Percentiles rank a stretch among this genome's conserved stretches.
Conservation (phyloP, 2,113 vertebrate genomes). For the Bubo bubo region DNA sequence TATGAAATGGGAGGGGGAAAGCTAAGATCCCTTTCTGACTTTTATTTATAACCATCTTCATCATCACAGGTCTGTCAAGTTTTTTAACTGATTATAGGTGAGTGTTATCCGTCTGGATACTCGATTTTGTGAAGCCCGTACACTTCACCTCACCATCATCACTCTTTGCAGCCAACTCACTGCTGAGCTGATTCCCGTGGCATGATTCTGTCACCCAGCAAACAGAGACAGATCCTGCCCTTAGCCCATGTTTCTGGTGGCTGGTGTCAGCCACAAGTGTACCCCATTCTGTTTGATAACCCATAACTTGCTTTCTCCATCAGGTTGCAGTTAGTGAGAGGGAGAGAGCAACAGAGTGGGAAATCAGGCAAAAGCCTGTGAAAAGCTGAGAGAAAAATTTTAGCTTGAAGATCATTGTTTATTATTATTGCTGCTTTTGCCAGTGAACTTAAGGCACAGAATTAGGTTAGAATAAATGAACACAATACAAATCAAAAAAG, state of each 20-base stretch:
- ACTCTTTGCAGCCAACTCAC: neutral
- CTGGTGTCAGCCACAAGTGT: accelerated
- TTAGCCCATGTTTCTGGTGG: neutral
- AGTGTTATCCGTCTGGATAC: neutral
- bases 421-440: neutral
- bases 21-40: neutral
- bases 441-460: neutral
- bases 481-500: neutral
- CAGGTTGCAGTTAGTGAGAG: neutral
- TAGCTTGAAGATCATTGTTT: neutral
- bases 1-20: neutral
- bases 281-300: neutral
- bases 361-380: neutral
- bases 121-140: neutral
- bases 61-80: neutral
- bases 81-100: neutral
- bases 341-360: neutral
- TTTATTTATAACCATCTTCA: neutral
- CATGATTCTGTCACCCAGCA: accelerated
- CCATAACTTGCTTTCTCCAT: neutral
- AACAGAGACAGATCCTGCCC: accelerated
- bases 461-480: neutral
- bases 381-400: neutral
- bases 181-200: neutral
- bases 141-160: accelerated